A percentile compares a stretch with the other conserved stretches of the same genome.
Conservation (phyloP, 2,797 vertebrate genomes). For the Mallotus villosus region DNA sequence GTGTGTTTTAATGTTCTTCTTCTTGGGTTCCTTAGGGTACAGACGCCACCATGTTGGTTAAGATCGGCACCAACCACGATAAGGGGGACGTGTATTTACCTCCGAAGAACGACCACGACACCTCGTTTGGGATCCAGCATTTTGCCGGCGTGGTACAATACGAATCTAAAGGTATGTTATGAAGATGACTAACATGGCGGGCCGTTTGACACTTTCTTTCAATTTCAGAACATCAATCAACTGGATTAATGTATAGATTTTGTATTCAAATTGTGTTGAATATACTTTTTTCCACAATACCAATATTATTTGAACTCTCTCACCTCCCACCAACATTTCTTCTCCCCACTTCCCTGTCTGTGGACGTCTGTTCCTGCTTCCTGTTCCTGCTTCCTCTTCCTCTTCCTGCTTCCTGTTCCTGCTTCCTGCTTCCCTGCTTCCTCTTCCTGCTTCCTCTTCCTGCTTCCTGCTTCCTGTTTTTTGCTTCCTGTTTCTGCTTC, state of each 20-base stretch:
- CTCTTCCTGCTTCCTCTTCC: no score
- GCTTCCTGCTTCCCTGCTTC: no score
- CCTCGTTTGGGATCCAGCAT: slow-evolving; percentile 88
- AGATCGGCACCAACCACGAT: slow-evolving; percentile 82
- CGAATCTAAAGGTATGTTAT: slow-evolving; percentile 82
- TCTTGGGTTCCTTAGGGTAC: slow-evolving; percentile 80
- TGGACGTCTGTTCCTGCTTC: no score
- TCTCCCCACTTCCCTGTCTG: no score
- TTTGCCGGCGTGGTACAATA: slow-evolving; percentile 93
- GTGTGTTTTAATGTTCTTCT: background rate
- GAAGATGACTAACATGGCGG: background rate
- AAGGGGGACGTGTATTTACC: slow-evolving; percentile 82
- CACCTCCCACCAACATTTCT: no score
- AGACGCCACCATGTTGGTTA: slow-evolving; percentile 87
- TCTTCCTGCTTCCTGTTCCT: background rate
- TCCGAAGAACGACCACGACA: slow-evolving; percentile 85
- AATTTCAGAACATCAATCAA: no score
- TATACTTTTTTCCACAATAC: no score
- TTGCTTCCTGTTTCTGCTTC: no score
- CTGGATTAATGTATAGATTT: no score
- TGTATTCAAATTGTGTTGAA: no score
- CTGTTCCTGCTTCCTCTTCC: no score
- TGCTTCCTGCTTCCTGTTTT: background rate
- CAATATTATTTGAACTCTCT: no score
- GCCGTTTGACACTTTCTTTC: background rate